Evolutionary conservation across 2,888 invertebrate genomes (phyloP), one percentile per base, ranked within the genome.

Genomic region (Agonopterix heracliana): DNA sequence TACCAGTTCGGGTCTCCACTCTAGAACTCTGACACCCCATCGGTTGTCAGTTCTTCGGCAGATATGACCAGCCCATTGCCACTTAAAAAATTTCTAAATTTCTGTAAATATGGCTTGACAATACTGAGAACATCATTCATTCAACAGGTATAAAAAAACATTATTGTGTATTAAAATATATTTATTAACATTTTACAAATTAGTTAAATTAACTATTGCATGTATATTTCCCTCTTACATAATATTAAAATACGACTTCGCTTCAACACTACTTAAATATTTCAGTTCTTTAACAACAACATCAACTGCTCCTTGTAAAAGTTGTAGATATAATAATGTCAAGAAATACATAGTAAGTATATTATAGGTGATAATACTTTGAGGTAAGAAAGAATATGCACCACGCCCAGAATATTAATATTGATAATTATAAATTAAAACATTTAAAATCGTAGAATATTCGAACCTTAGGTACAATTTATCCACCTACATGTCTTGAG

Each of bases 141-240:
- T 17, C 3, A 17, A 17, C 4, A 17, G 17, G 17, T 3, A 17
- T 17, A 17, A 26, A 26, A 26, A 26, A 26, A 26, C 26, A 26
- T 26, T 5, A 26, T 26, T 26, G 46, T 62, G 68, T 78, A 81
- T 83, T 84, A 82, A 82, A 81, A 80, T 82, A 78, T 74, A 75
- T 80, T 83, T 81, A 82, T 81, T 79, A 70, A 71, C 74, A 78
- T 79, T 82, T 78, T 83, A 82, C 82, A 83, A 76, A 78, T 76
- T 74, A 76, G 70, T 75, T 74, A 68, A 68, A 73, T 74, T 69
- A 76, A 72, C 71, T 73, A 71, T 61, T 71, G 66, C 68, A 67
- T 73, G 71, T 73, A 71, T 70, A 68, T 64, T 70, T 61, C 60
- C 63, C 63, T 55, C 53, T 49, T 54, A 64, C 53, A 61, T 63